phyloP scores from a whole-genome alignment of 2,113 vertebrate species.

The Crypturellus undulatus region DNA sequence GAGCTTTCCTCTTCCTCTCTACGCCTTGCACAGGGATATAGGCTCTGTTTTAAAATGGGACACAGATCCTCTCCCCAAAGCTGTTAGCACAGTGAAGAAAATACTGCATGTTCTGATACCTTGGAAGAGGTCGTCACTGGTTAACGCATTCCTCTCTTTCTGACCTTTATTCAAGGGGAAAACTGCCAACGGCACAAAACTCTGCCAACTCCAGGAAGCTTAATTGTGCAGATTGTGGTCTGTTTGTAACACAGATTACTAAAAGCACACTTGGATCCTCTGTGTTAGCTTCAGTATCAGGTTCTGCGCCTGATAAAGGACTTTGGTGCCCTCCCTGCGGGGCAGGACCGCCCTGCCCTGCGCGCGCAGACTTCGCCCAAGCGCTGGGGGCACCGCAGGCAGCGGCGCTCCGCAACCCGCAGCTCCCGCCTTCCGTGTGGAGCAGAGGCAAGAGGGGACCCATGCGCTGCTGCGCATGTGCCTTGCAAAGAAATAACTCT shows the following conservation, averaged over 20 bases:
- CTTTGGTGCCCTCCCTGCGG: constrained; percentile 24
- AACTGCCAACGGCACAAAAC: constrained; percentile 61
- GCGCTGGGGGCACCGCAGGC: neutral
- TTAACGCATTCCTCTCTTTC: constrained; percentile 41
- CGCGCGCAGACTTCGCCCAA: constrained; percentile 1
- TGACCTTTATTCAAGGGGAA: constrained; percentile 67
- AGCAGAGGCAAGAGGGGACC: neutral
- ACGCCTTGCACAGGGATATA: neutral
- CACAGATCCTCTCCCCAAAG: neutral
- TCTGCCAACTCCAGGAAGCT: constrained; percentile 66
- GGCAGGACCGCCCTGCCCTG: constrained; percentile 26
- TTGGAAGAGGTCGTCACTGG: neutral
- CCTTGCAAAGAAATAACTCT: neutral
- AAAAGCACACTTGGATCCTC: constrained; percentile 63
- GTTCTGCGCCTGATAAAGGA: constrained; percentile 60
- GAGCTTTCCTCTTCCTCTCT: neutral
- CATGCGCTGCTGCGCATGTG: neutral
- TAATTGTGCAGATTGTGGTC: constrained; percentile 69
- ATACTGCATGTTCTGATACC: neutral
- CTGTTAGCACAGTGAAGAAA: neutral
- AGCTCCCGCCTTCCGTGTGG: neutral
- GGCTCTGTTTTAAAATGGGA: neutral
- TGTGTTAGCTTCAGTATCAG: constrained; percentile 14
- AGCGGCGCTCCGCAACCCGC: neutral
- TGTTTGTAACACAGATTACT: constrained; percentile 76